These are phyloP conservation scores for Solen grandis DNA, from an alignment of 1,140 invertebrate species.

Conservation along the genomic window DNA sequence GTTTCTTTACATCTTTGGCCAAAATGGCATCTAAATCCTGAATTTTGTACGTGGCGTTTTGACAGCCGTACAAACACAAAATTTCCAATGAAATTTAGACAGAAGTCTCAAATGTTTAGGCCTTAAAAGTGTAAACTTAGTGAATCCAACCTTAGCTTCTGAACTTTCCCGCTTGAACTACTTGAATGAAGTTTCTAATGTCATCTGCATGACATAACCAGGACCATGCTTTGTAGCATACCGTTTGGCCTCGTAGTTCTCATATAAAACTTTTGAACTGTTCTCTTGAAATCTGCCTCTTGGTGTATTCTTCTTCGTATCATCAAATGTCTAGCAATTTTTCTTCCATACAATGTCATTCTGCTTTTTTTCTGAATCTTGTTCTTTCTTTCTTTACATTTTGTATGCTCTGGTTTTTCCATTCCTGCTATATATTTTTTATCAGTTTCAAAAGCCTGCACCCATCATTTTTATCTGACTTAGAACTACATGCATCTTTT, in stretches of 20 bases:
- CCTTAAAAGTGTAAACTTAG: slow-evolving; percentile 26
- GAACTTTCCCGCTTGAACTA: slow-evolving; percentile 20
- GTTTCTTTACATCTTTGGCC: slow-evolving; percentile 12
- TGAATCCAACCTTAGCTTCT: slow-evolving; percentile 18
- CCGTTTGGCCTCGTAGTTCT: slow-evolving; percentile 11
- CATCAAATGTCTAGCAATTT: too few species aligned
- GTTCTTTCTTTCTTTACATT: too few species aligned
- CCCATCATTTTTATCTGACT: too few species aligned
- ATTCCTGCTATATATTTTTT: too few species aligned
- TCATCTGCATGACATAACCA: slow-evolving; percentile 31
- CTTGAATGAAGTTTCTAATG: slow-evolving; percentile 17
- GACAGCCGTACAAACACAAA: slow-evolving; percentile 24
- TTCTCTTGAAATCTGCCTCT: too few species aligned
- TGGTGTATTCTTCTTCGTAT: too few species aligned
- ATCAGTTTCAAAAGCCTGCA: too few species aligned
- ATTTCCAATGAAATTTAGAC: slow-evolving; percentile 19
- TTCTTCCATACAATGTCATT: too few species aligned
- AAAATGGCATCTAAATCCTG: slow-evolving; percentile 13
- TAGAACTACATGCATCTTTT: too few species aligned
- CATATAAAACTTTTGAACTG: not conserved
- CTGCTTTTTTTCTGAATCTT: too few species aligned
- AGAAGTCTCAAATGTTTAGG: slow-evolving; percentile 13
- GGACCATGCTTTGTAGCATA: slow-evolving; percentile 30
- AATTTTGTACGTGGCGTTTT: slow-evolving; percentile 33
- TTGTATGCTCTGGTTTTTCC: too few species aligned